Base-by-base conservation (phyloP, 2,888 invertebrate species). In the Hermodice carunculata region DNA sequence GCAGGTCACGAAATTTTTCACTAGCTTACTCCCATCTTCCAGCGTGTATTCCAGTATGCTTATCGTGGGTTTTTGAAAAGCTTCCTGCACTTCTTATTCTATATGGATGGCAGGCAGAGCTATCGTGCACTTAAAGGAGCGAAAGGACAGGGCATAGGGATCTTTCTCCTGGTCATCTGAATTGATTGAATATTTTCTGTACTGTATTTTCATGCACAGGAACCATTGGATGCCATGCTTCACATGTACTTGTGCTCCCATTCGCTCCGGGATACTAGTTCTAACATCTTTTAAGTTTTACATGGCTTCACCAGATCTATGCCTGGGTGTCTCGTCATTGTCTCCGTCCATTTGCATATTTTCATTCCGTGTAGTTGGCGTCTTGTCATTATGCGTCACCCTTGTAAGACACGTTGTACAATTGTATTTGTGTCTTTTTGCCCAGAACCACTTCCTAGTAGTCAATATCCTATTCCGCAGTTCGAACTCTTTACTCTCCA, bases 291-390 rank as follows among this genome's bases (percentile, higher is more conserved):
- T 22, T 19, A 52, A n/a, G 32, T 32, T 32, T 8, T 32, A 31
- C 52, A 52, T 52, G 32, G 52, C 32, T 28, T 49, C 49, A 17
- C 29, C 29, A 52, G 31, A 52, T 31, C 29, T 3, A 34, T 34
- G n/a, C 32, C 52, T 22, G 29, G 32, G 32, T 11, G 22, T 32
- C 32, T 52, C 52, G 32, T 52, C 31, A 52, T 34, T 22, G 4
- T 52, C 32, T 5, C 32, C 19, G n/a, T 52, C 52, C 11, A 31
- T 22, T 19, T 52, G n/a, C n/a, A n/a, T n/a, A n/a, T n/a, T n/a
- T n/a, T n/a, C n/a, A n/a, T n/a, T n/a, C n/a, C n/a, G n/a, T n/a
- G n/a, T n/a, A n/a, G n/a, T n/a, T n/a, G n/a, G n/a, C n/a, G n/a
- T n/a, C n/a, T n/a, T n/a, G n/a, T n/a, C n/a, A n/a, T n/a, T n/a